Base-by-base conservation (phyloP, 37 sponge, comb jelly and placozoan genomes). In the Petrosia ficiformis region DNA sequence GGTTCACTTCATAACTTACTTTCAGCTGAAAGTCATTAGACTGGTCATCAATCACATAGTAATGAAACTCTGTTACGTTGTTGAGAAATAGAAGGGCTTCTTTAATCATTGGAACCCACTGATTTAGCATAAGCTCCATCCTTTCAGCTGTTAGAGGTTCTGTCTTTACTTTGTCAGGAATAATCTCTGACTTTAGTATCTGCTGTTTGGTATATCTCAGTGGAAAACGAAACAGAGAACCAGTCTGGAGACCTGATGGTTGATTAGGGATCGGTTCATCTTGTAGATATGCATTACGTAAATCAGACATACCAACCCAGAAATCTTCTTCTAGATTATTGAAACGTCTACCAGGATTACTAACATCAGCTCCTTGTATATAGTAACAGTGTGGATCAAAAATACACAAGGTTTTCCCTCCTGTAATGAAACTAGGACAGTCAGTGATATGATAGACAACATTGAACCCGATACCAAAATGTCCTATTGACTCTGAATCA, bases 381-480 rank as follows among this genome's bases (percentile, higher is more conserved):
- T 74, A 82, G 29, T 59, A 24, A 26, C 65, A 73, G 75, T 82
- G 82, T 44, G 82, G 82, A 54, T 82, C 82, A 25, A 82, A 10
- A 16, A 82, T 74, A 39, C 82, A 82, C 35, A 82, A 42, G 0
- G 60, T 80, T 4, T 65, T 40, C 36, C 75, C 82, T 71, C 67
- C 68, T 39, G 82, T 74, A n/a, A 82, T 64, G 31, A 82, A 82
- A 40, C 75, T 75, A 16, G 90, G 90, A 58, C 90, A 90, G 61
- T 90, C 86, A 39, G 90, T 89, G 6, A 89, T 57, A 59, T 89
- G 84, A 74, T 89, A 89, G 0, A 84, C 90, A 22, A 58, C 84
- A 84, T 89, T 89, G 59, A 89, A 89, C 11, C 90, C 90, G 57
- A 89, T 78, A 35, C 90, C 90, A 89, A 75, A 89, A 25, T 58